Conservation (phyloP, 2,113 vertebrate species). For the Carollia perspicillata region DNA sequence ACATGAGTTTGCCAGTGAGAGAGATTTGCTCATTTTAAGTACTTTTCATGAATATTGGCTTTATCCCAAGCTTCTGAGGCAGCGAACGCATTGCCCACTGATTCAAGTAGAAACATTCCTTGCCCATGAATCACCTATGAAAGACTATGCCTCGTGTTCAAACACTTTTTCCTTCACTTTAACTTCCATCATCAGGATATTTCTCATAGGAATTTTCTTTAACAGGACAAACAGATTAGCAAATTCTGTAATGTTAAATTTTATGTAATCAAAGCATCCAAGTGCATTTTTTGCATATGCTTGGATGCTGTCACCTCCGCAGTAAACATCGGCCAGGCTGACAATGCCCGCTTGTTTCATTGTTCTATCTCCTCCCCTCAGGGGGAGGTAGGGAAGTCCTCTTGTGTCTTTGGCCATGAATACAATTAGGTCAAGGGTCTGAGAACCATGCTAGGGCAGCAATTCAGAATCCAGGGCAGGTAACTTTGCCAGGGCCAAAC, state of each 20-base stretch:
- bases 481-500: slow-evolving; percentile 69
- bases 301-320: neutral
- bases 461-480: slow-evolving; percentile 61
- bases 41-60: neutral
- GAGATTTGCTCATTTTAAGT: neutral
- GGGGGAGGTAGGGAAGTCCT: slow-evolving; percentile 51
- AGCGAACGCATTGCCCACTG: neutral
- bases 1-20: too few species aligned
- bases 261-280: neutral
- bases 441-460: slow-evolving; percentile 72
- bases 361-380: slow-evolving; percentile 36
- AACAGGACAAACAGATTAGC: neutral
- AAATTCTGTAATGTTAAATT: neutral
- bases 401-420: slow-evolving; percentile 41
- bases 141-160: neutral
- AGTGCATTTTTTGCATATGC: neutral
- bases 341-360: slow-evolving; percentile 35
- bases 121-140: slow-evolving; percentile 52
- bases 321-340: slow-evolving; percentile 27
- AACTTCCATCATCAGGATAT: neutral
- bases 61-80: neutral
- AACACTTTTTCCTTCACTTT: slow-evolving; percentile 46
- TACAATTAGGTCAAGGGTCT: slow-evolving; percentile 73
- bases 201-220: neutral
- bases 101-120: slow-evolving; percentile 10